Evolutionary conservation across 2,888 invertebrate species (phyloP).

Genomic region (Caradrina clavipalpis): DNA sequence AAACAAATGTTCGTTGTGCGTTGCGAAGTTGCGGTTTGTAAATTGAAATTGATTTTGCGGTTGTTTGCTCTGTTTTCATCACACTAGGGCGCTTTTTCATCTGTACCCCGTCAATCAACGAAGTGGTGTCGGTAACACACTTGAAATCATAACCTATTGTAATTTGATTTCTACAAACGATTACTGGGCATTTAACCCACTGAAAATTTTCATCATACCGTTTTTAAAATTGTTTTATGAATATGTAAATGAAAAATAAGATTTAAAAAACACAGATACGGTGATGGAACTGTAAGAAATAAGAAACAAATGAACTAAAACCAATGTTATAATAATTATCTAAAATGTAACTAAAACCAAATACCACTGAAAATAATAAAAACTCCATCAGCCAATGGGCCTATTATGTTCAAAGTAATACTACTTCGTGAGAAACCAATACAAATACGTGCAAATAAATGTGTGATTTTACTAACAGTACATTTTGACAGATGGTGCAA

Average conservation of each 20-base stretch:
- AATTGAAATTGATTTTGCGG: constrained; percentile 23
- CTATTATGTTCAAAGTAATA: constrained; percentile 10
- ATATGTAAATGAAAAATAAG: too few relatives aligned
- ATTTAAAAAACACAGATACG: too few relatives aligned
- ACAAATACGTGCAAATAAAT: constrained; percentile 51
- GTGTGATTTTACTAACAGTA: constrained; percentile 52
- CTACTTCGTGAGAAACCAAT: constrained; percentile 49
- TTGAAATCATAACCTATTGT: too few relatives aligned
- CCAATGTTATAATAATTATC: background rate
- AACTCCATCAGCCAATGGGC: constrained; percentile 8
- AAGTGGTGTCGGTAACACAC: too few relatives aligned
- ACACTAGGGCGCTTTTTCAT: background rate
- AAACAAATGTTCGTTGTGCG: background rate
- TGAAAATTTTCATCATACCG: too few relatives aligned
- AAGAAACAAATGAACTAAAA: background rate
- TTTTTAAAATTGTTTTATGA: too few relatives aligned
- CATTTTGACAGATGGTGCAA: constrained; percentile 24
- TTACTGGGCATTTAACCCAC: too few relatives aligned
- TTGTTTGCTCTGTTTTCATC: constrained; percentile 1
- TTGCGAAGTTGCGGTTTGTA: background rate
- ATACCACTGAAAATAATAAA: constrained; percentile 1
- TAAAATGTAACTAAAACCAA: background rate
- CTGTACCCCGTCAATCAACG: background rate
- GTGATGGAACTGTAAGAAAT: too few relatives aligned
- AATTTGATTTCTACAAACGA: too few relatives aligned